Evolutionary conservation across 2,113 vertebrate species (phyloP), one percentile per base, ranked within the genome.

Genomic region (Cyanistes caeruleus): DNA sequence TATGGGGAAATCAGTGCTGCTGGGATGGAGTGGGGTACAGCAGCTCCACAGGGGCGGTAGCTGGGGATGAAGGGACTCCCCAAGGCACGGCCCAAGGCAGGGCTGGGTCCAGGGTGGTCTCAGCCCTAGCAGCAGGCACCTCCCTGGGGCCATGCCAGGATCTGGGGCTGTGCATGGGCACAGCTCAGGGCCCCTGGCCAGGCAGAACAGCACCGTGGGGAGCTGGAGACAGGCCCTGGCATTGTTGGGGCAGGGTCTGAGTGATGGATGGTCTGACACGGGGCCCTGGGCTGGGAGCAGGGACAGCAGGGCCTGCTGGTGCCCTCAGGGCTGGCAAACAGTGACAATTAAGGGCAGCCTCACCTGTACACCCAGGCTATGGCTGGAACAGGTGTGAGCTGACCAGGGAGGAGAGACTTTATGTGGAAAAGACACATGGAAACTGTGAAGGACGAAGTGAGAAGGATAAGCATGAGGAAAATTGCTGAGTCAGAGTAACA

Each of bases 231-330:
- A 0, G 0, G 27, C 41, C 30, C 44, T 55, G 30, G 27, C 35
- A 35, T 23, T 0, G 0, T 1, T 69, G 15, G 3, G 10, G 17
- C 23, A 55, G 37, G 4, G 2, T 22, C 30, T 75, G 46, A 23
- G 33, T 0, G 0, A n/a, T 25, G 28, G 52, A 48, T 31, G 48
- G n/a, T 46, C 44, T 59, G 28, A 33, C 14, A 19, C 0, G 0
- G 56, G 4, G 2, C 37, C 30, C 33, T 75, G 52, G 19, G 33
- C 35, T 3, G 6, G 46, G 62, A 39, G 39, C 78, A 90, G 33
- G 35, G 31, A 39, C 25, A 25, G 35, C 46, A 37, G 64, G 30
- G 7, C 19, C 28, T 5, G 1, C 31, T 35, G 44, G 15, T 22
- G n/a, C 7, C 44, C 51, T 46, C 17, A 27, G 48, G 22, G 31